Conservation (phyloP, 2,113 vertebrate species). For the Carollia perspicillata region DNA sequence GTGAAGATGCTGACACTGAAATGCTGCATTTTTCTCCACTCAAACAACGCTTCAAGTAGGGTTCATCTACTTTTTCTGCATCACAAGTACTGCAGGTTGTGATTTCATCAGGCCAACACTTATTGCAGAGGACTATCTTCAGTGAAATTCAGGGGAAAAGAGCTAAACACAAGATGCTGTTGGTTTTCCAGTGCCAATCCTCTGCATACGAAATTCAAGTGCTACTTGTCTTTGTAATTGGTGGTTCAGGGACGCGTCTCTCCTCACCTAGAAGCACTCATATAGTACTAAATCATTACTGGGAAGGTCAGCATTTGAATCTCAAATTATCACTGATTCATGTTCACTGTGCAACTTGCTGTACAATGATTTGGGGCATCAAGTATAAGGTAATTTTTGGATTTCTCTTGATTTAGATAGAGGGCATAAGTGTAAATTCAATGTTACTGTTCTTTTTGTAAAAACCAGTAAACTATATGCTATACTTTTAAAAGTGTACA, state of each 20-base stretch:
- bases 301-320: background rate
- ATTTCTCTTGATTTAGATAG: background rate
- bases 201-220: background rate
- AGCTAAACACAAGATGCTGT: background rate
- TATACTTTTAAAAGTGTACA: background rate
- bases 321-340: background rate
- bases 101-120: constrained; percentile 20
- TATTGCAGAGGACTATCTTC: background rate
- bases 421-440: background rate
- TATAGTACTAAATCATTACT: background rate
- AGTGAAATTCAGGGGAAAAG: constrained; percentile 1
- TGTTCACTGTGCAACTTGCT: background rate
- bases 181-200: background rate
- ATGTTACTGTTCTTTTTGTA: background rate
- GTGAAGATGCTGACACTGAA: background rate
- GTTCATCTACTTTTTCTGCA: background rate
- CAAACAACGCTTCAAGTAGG: background rate
- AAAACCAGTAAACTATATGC: background rate
- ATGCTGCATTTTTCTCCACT: background rate
- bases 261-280: background rate
- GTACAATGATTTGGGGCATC: background rate
- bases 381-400: background rate
- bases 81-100: background rate
- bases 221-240: constrained; percentile 29
- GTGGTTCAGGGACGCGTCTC: background rate